Percentiles rank a stretch among this genome's conserved stretches.
These are phyloP conservation scores for Epirrita christyi DNA, from an alignment of 2,888 invertebrate species.

Conservation along the genomic window DNA sequence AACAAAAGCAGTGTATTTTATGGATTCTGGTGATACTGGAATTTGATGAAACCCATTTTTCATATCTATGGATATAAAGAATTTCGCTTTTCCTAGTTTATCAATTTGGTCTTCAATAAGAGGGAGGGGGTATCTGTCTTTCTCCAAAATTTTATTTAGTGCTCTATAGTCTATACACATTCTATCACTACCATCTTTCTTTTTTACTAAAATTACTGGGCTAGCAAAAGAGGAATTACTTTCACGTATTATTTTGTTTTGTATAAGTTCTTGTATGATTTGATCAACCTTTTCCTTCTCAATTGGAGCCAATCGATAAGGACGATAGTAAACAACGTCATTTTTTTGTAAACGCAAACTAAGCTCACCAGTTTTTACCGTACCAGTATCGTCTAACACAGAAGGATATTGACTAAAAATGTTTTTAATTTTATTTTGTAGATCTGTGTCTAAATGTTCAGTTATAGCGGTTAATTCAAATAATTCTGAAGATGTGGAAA, in stretches of 20 bases:
- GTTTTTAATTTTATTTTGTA: no score
- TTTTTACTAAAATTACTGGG: no score
- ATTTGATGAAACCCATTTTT: not conserved
- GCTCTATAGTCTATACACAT: no score
- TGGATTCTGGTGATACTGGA: not conserved
- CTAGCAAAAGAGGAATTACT: slow-evolving; percentile 11
- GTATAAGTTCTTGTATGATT: slow-evolving; percentile 11
- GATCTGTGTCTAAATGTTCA: no score
- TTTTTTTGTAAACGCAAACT: not conserved
- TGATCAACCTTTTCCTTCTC: slow-evolving; percentile 8
- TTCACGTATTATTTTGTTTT: slow-evolving; percentile 17
- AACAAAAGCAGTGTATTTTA: slow-evolving; percentile 7
- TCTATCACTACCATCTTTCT: no score
- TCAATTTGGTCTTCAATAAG: slow-evolving; percentile 9
- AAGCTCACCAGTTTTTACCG: slow-evolving; percentile 5
- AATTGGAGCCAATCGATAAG: not conserved
- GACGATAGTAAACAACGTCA: not conserved
- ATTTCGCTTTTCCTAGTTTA: not conserved
- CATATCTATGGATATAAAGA: no score
- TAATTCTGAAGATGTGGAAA: no score
- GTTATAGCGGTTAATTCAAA: no score
- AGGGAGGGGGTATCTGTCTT: no score
- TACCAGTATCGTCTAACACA: not conserved
- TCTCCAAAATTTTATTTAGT: no score
- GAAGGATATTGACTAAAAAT: no score